phyloP scores from a whole-genome alignment of 2,888 invertebrate species.

The Cynaeus angustus region DNA sequence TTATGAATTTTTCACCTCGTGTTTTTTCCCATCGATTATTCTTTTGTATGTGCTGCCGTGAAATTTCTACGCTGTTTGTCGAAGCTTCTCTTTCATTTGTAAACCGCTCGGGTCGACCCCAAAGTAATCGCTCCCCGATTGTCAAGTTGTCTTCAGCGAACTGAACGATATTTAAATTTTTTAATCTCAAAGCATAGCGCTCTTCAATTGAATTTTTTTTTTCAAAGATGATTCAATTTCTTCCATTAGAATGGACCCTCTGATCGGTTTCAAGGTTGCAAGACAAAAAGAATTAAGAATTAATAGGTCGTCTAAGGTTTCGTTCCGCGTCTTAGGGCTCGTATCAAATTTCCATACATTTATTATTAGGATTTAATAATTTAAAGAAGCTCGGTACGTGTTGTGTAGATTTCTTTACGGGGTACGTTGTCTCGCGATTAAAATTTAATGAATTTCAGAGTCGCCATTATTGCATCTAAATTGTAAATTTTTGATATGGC shows the following conservation, averaged over 20 bases:
- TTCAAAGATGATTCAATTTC: conserved; percentile 11
- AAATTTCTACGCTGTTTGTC: conserved; percentile 11
- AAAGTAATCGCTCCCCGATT: conserved; percentile 7
- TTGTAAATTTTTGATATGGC: conserved; percentile 49
- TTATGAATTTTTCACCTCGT: conserved; percentile 20
- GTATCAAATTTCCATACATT: conserved; percentile 42
- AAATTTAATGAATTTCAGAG: conserved; percentile 33
- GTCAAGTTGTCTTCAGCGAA: background rate
- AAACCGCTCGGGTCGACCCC: background rate
- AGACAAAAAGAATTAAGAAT: conserved; percentile 21
- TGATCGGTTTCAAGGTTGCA: conserved; percentile 6
- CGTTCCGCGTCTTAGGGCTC: conserved; percentile 17
- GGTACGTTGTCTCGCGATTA: conserved; percentile 8
- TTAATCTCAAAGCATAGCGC: conserved; percentile 9
- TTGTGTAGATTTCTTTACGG: conserved; percentile 13
- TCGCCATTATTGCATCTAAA: conserved; percentile 47
- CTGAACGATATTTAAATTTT: conserved; percentile 13
- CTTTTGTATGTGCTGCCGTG: conserved; percentile 3
- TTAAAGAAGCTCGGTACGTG: conserved; percentile 24
- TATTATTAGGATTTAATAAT: conserved; percentile 42
- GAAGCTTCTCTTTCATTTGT: conserved; percentile 15
- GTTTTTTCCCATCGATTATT: conserved; percentile 5
- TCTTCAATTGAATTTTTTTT: conserved; percentile 1
- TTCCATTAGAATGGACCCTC: conserved; percentile 2
- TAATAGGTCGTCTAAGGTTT: conserved; percentile 14